phyloP scores from a whole-genome alignment of 2,888 invertebrate genomes.

The Netelia inedita region DNA sequence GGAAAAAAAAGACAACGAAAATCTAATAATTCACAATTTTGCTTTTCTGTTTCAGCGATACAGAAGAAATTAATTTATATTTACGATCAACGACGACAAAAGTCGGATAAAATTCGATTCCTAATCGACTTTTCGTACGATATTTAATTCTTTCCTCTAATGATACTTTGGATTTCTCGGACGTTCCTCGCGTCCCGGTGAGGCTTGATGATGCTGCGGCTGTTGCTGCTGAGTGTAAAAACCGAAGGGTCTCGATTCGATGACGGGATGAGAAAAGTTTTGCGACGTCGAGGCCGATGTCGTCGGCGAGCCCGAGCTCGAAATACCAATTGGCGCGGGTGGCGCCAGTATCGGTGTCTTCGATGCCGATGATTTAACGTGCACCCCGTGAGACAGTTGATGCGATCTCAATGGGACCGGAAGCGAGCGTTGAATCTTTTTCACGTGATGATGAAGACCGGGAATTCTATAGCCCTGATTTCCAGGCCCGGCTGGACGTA shows the following conservation, averaged over 20 bases:
- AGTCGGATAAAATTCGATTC: background rate
- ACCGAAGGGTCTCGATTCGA: conserved; percentile 80
- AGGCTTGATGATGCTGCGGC: conserved; percentile 31
- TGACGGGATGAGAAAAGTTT: conserved; percentile 47
- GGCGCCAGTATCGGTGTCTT: conserved; percentile 53
- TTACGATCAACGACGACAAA: background rate
- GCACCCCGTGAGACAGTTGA: conserved; percentile 71
- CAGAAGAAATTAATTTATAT: background rate
- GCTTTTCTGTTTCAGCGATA: background rate
- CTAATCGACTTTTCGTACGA: background rate
- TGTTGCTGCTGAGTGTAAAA: conserved; percentile 80
- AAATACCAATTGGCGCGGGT: conserved; percentile 35
- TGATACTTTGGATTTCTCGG: conserved; percentile 67
- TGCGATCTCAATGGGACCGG: conserved; percentile 83
- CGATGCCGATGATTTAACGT: conserved; percentile 71
- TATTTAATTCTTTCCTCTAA: conserved; percentile 32
- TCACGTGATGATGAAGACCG: conserved; percentile 73
- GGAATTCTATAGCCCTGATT: conserved; percentile 88
- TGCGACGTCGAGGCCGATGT: conserved; percentile 67
- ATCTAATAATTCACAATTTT: conserved; percentile 30
- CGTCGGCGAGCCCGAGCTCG: conserved; percentile 61
- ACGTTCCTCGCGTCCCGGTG: conserved; percentile 69
- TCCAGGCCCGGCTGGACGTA: conserved; percentile 89
- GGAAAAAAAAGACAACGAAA: background rate
- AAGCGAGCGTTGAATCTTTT: conserved; percentile 79